phyloP scores from a whole-genome alignment of 2,113 vertebrate species.

The Odontophorus gujanensis region DNA sequence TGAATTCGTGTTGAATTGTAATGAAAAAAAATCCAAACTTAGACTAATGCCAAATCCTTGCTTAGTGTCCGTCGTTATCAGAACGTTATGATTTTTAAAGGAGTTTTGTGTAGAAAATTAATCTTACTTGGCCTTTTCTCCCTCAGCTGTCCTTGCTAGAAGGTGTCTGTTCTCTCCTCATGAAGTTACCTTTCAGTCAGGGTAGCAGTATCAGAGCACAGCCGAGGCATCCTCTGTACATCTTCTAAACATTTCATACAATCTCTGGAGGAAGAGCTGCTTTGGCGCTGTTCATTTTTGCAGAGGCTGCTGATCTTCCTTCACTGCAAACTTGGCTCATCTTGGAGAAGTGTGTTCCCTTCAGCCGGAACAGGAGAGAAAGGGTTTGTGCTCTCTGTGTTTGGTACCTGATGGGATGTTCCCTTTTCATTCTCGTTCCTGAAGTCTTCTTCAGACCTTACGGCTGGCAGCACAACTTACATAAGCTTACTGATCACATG shows the following conservation, averaged over 20 bases:
- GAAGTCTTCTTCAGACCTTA: background rate
- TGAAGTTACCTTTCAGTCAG: background rate
- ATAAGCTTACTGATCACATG: background rate
- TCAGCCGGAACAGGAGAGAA: background rate
- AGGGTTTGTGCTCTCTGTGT: background rate
- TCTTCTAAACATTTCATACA: background rate
- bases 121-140: background rate
- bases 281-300: background rate
- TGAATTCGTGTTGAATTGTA: background rate
- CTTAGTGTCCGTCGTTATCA: background rate
- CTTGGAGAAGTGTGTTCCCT: background rate
- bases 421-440: background rate
- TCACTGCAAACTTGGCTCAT: background rate
- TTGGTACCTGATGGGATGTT: background rate
- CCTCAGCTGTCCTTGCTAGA: background rate
- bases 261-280: background rate
- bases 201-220: background rate
- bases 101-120: background rate
- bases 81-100: background rate
- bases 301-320: fast-evolving
- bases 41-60: background rate
- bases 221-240: background rate
- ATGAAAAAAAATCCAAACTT: background rate
- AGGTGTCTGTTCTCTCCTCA: background rate
- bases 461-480: background rate